These are phyloP conservation scores for Lateolabrax maculatus DNA, from an alignment of 2,797 vertebrate genomes.

Conservation along the genomic window DNA sequence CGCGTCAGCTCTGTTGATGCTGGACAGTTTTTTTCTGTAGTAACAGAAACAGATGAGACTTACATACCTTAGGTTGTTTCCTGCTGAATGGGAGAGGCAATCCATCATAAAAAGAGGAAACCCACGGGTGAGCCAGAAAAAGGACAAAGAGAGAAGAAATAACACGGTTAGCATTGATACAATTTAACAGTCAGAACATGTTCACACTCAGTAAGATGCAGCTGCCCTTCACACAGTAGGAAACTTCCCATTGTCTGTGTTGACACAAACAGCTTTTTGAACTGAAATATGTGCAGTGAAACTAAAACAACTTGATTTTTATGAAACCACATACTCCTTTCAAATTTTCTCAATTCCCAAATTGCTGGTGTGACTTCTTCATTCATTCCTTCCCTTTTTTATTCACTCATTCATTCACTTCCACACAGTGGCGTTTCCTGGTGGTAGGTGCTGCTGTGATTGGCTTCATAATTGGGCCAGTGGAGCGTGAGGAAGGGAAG, in stretches of 20 bases:
- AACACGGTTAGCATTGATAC: conserved; percentile 60
- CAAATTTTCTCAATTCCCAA: conserved; percentile 24
- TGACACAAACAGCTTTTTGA: conserved; percentile 23
- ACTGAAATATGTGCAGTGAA: conserved; percentile 9
- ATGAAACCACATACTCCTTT: conserved; percentile 1
- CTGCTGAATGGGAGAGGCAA: conserved; percentile 56
- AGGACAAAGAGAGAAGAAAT: conserved; percentile 48
- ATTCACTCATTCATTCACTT: conserved; percentile 61
- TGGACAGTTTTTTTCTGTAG: neutral
- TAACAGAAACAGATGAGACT: conserved; percentile 22
- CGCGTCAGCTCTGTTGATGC: neutral
- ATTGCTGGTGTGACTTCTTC: conserved; percentile 37
- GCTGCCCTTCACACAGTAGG: conserved; percentile 45
- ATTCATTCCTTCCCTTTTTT: conserved; percentile 33
- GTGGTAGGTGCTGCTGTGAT: conserved; percentile 69
- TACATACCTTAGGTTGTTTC: conserved; percentile 86
- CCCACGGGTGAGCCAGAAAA: conserved; percentile 8
- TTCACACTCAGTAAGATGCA: conserved; percentile 42
- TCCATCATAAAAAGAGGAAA: conserved; percentile 45
- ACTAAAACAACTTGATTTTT: neutral
- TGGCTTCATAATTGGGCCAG: conserved; percentile 78
- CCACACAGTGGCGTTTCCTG: conserved; percentile 64
- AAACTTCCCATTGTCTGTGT: conserved; percentile 31
- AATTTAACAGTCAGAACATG: conserved; percentile 57
- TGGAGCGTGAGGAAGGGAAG: conserved; percentile 80